Percentiles rank a stretch among this genome's conserved stretches.
Conservation (phyloP, 2,888 invertebrate genomes). For the Tipula helvola region DNA sequence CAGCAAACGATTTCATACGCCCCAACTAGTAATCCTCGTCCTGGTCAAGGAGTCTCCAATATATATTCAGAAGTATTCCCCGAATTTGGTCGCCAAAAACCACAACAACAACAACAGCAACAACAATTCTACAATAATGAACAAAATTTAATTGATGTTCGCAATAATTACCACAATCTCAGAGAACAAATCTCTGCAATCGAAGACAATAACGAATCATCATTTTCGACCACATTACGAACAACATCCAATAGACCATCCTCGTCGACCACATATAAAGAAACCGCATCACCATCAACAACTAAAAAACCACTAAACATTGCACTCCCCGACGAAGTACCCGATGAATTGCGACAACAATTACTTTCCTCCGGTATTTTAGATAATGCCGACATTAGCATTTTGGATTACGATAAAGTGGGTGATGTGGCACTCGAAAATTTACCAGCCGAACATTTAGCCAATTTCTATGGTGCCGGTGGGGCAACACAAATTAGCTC, state of each 20-base stretch:
- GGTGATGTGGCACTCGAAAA: slow-evolving; percentile 75
- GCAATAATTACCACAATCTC: neutral
- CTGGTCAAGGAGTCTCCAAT: slow-evolving; percentile 30
- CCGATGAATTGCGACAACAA: slow-evolving; percentile 73
- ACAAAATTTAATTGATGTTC: neutral
- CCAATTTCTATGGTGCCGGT: slow-evolving; percentile 76
- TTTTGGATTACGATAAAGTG: slow-evolving; percentile 77
- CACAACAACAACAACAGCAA: too few species aligned
- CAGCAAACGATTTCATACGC: slow-evolving; percentile 17
- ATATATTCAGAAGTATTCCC: slow-evolving; percentile 33
- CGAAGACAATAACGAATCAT: neutral
- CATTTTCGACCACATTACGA: slow-evolving; percentile 14
- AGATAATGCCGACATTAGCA: slow-evolving; percentile 76
- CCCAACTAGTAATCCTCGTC: slow-evolving; percentile 13
- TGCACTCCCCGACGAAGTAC: slow-evolving; percentile 73
- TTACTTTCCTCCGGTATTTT: slow-evolving; percentile 73
- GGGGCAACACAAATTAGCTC: slow-evolving; percentile 59
- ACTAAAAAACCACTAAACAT: slow-evolving; percentile 37
- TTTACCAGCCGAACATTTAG: slow-evolving; percentile 71
- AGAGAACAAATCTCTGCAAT: slow-evolving; percentile 10
- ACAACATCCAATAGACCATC: slow-evolving; percentile 13
- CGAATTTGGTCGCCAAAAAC: slow-evolving; percentile 25
- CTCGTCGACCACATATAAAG: slow-evolving; percentile 22
- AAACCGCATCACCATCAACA: slow-evolving; percentile 22
- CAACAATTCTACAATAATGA: slow-evolving; percentile 14